Base-by-base conservation (phyloP, 1,140 invertebrate genomes). In the Temnothorax longispinosus region DNA sequence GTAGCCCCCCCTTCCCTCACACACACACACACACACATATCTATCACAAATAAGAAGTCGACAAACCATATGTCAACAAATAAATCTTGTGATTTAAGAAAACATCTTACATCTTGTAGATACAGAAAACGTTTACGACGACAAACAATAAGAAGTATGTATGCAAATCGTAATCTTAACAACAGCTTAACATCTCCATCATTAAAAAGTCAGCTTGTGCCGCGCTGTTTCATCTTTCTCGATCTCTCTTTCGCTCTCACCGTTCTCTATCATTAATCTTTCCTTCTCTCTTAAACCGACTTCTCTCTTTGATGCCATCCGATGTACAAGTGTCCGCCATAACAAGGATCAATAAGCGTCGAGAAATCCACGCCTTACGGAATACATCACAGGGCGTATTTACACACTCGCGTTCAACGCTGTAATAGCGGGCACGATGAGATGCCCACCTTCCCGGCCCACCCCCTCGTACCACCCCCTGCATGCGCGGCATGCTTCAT, bases 281-380 rank as follows among this genome's bases (percentile, higher is more conserved):
- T 2, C 10, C 18, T 58, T 10, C 38, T 47, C 54, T 2, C 10
- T 44, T 13, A 60, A 65, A 77, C 85, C 52, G 41, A 62, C 75
- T 62, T 27, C 27, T 27, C 27, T 27, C 27, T 87, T 90, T 90
- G 88, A 88, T 88, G 86, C 89, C 89, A 89, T 60, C 74, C 74
- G 75, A 77, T 38, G 86, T 88, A 76, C 72, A 82, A 81, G 89
- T 90, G 75, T 75, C 64, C 64, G 67, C 81, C 81, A 82, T 90
- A 90, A 90, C 89, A 85, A 90, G 86, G 81, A 90, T 90, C 86
- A 90, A 90, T 86, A 90, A 90, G 81, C 86, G 67, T 27, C 67
- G 86, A 90, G 89, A 88, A 90, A 90, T 90, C 86, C 81, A 44
- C 81, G 89, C 86, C 89, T 90, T 90, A 90, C 62, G 89, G 89